Evolutionary conservation across 2,797 vertebrate genomes (phyloP), one percentile per base, ranked within the genome.

Genomic region (Gallinago stenura): DNA sequence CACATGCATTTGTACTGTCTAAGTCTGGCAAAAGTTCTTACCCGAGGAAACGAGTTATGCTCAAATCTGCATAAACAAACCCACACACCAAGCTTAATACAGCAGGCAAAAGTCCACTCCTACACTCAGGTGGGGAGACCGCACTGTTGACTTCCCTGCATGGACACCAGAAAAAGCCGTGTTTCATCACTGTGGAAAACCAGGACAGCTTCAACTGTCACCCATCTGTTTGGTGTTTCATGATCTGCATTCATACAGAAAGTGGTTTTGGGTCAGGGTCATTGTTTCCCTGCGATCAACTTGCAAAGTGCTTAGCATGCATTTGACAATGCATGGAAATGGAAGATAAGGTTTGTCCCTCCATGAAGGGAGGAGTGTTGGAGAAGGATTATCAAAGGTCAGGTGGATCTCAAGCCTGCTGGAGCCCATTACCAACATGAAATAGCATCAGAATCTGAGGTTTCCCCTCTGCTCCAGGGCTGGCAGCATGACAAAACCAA

Each of bases 1-100:
- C 89, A 94, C 69, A 95, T 71, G 72, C 58, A 78, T 92, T 95
- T 95, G 50, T 91, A 65, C 79, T 97, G 90, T 93, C 87, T 87
- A 31, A 93, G n/a, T 68, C 54, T 91, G 87, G 79, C 89, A 94
- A 95, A 89, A 83, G 72, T 65, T 96, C 53, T 75, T 48, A 95
- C 94, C 89, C 60, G 2, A 94, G 75, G 92, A 96, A 87, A 78
- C 6, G 1, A 69, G 64, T 61, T 83, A 48, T 77, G 31, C 50
- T 92, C 65, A 48, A 89, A 58, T 54, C 71, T 92, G n/a, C 75
- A 33, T 35, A 86, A 95, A 96, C 87, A 94, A 92, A 89, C 92
- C 92, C 90, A 91, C 92, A 83, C 92, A 94, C 56, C 30, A 31
- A 85, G 87, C 41, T 85, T 53, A 61, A 71, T 95, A 79, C 50